Percentiles rank a stretch among this genome's conserved stretches.
Evolutionary conservation across 2,797 vertebrate genomes (phyloP).

Genomic region (Dromococcyx pavoninus): DNA sequence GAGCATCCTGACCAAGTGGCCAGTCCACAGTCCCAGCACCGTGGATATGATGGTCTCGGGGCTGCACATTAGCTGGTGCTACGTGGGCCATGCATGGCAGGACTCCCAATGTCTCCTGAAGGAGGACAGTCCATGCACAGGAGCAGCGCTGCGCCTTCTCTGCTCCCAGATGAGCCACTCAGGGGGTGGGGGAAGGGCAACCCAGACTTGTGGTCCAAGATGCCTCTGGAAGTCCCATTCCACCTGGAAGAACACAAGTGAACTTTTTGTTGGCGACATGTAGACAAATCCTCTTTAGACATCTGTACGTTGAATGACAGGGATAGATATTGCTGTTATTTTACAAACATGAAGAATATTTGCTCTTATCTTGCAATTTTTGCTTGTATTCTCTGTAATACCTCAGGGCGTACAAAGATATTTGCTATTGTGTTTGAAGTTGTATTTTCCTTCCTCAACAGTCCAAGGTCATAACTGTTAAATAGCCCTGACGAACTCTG

Average conservation of each 20-base stretch:
- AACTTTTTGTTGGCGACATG: neutral
- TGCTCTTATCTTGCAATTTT: neutral
- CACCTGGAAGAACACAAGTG: neutral
- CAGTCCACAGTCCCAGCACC: rapidly evolving
- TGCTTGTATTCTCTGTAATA: neutral
- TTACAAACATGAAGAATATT: neutral
- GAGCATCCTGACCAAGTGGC: neutral
- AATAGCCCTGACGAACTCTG: neutral
- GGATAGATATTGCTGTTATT: neutral
- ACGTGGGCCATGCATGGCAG: rapidly evolving
- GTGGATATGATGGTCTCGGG: rapidly evolving
- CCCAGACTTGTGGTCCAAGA: neutral
- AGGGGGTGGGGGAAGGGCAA: neutral
- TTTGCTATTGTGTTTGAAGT: neutral
- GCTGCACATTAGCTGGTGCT: neutral
- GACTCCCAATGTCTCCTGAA: neutral
- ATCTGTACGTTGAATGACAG: neutral
- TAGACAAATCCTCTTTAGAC: neutral
- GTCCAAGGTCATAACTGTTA: neutral
- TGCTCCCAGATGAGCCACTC: rapidly evolving
- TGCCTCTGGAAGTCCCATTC: neutral
- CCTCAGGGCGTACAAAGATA: neutral
- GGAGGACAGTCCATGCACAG: neutral
- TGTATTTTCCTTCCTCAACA: neutral
- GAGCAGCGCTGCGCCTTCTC: neutral